These are phyloP conservation scores for Trichonephila clavipes DNA, from an alignment of 1,140 invertebrate genomes.

Conservation along the genomic window DNA sequence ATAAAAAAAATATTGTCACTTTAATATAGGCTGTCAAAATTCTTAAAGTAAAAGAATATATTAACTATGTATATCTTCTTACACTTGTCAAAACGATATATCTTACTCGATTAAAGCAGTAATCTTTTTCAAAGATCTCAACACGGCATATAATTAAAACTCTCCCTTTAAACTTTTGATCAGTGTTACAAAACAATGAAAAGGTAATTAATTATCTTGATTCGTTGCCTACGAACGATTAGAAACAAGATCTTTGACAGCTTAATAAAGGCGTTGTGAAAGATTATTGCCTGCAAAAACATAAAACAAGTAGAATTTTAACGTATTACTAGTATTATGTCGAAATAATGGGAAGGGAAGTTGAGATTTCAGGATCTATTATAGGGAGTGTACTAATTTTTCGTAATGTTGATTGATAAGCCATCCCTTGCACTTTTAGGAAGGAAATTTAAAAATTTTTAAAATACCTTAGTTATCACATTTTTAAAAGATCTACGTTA, in stretches of 20 bases:
- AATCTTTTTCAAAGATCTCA: not conserved
- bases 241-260: conserved; percentile 24
- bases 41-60: too few species aligned
- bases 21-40: too few species aligned
- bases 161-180: not conserved
- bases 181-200: conserved; percentile 1
- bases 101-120: not conserved
- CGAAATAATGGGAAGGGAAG: not conserved
- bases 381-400: not conserved
- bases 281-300: not conserved
- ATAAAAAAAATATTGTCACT: too few species aligned
- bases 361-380: not conserved
- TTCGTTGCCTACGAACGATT: conserved; percentile 2
- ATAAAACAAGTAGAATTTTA: not conserved
- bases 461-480: too few species aligned
- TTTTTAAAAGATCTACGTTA: too few species aligned
- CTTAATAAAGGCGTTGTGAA: not conserved
- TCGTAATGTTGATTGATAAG: not conserved
- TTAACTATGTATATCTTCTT: too few species aligned
- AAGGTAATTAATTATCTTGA: conserved; percentile 5
- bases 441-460: too few species aligned
- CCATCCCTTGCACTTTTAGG: too few species aligned
- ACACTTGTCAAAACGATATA: not conserved
- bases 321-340: not conserved
- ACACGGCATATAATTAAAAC: not conserved